These are phyloP conservation scores for Pan troglodytes DNA, from an alignment of 2,113 vertebrate species.

Conservation along the genomic window DNA sequence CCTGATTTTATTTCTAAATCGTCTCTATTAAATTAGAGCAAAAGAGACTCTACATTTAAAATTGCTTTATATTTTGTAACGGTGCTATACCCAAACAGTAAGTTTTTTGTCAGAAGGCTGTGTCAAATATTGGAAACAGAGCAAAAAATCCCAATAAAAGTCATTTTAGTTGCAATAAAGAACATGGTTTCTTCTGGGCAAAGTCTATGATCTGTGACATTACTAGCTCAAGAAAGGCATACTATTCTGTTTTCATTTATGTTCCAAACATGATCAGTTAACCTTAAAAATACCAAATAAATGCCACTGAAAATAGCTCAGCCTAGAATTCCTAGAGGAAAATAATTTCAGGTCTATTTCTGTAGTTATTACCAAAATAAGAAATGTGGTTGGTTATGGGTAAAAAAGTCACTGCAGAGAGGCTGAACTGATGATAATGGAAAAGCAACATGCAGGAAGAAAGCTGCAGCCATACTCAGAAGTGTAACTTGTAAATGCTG, in stretches of 20 bases:
- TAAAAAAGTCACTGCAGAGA: not conserved
- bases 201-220: constrained; percentile 63
- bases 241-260: constrained; percentile 50
- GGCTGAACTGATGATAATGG: not conserved
- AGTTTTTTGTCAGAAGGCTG: not conserved
- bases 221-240: constrained; percentile 55
- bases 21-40: constrained; percentile 14
- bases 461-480: not conserved
- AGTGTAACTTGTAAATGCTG: not conserved
- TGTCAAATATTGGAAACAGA: constrained; percentile 25
- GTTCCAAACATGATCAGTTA: constrained; percentile 65
- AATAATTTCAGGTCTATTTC: constrained; percentile 28
- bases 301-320: constrained; percentile 65
- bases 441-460: not conserved
- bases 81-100: not conserved
- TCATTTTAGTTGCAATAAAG: constrained; percentile 58
- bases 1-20: constrained; percentile 43
- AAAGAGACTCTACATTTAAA: not conserved
- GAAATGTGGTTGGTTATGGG: not conserved
- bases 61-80: not conserved
- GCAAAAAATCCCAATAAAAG: constrained; percentile 41
- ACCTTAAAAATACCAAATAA: constrained; percentile 72
- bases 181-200: not conserved
- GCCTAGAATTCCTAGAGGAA: constrained; percentile 35
- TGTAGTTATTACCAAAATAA: not conserved